Conservation (phyloP, 2,113 vertebrate genomes). For the Vimba vimba region DNA sequence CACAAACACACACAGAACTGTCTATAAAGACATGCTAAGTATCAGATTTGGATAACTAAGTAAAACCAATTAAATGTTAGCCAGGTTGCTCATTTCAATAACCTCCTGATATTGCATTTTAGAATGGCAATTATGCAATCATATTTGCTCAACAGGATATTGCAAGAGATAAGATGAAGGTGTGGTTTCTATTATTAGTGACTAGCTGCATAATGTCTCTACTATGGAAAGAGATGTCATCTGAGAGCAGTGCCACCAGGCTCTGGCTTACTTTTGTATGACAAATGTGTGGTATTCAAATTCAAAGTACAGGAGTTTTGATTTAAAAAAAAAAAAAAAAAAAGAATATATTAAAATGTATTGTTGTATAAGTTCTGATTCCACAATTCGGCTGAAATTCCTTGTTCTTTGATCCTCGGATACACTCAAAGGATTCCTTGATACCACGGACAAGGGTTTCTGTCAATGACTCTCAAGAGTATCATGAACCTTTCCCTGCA, state of each 20-base stretch:
- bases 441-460: slow-evolving; percentile 63
- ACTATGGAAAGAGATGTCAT: slow-evolving; percentile 1
- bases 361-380: not conserved
- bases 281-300: not conserved
- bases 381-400: not conserved
- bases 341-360: not conserved
- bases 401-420: slow-evolving; percentile 50
- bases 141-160: slow-evolving; percentile 70
- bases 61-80: slow-evolving; percentile 64
- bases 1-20: slow-evolving; percentile 48
- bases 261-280: slow-evolving; percentile 7
- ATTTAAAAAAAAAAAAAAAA: not conserved
- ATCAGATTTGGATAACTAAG: slow-evolving; percentile 59
- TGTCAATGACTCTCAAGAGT: slow-evolving; percentile 73
- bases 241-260: not conserved
- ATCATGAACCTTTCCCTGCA: slow-evolving; percentile 64
- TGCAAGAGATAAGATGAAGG: slow-evolving; percentile 64
- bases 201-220: slow-evolving; percentile 51
- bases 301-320: not conserved
- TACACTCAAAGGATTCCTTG: slow-evolving; percentile 57
- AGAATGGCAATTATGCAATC: slow-evolving; percentile 69
- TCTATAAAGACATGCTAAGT: slow-evolving; percentile 56
- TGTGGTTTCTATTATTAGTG: slow-evolving; percentile 62
- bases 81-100: slow-evolving; percentile 58
- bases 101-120: slow-evolving; percentile 66